phyloP scores from a whole-genome alignment of 2,888 invertebrate genomes.

The Helicoverpa assulta region DNA sequence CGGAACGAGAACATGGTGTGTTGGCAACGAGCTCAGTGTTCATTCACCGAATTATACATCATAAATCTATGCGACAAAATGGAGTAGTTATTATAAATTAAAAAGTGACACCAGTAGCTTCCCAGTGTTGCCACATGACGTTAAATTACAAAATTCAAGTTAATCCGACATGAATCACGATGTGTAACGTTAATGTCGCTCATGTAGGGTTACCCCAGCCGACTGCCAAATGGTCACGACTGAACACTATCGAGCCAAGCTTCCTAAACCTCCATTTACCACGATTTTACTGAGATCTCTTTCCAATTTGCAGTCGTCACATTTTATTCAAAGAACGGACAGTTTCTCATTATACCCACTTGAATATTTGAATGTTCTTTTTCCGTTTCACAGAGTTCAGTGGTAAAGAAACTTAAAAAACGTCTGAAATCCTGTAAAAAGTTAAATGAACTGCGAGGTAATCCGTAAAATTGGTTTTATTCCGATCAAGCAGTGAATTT shows the following conservation, averaged over 20 bases:
- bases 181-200: constrained; percentile 50
- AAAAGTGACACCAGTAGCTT: constrained; percentile 33
- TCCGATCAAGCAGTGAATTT: constrained; percentile 11
- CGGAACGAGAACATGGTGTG: constrained; percentile 37
- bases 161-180: constrained; percentile 60
- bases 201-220: constrained; percentile 47
- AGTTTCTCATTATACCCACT: constrained; percentile 4
- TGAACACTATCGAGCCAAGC: constrained; percentile 5
- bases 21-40: constrained; percentile 39
- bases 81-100: constrained; percentile 37
- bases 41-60: constrained; percentile 38
- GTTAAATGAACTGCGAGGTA: constrained; percentile 26
- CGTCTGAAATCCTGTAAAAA: constrained; percentile 20
- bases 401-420: constrained; percentile 11
- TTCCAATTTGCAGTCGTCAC: neutral
- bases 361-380: neutral
- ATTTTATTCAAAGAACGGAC: constrained; percentile 11
- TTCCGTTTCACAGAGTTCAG: neutral
- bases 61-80: constrained; percentile 50
- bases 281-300: constrained; percentile 4
- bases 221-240: neutral
- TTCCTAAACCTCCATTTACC: constrained; percentile 5
- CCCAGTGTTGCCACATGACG: constrained; percentile 51
- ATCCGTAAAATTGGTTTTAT: constrained; percentile 45
- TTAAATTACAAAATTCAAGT: constrained; percentile 54